These are phyloP conservation scores for Speoplatyrhinus poulsoni DNA, from an alignment of 2,113 vertebrate species.

Conservation along the genomic window DNA sequence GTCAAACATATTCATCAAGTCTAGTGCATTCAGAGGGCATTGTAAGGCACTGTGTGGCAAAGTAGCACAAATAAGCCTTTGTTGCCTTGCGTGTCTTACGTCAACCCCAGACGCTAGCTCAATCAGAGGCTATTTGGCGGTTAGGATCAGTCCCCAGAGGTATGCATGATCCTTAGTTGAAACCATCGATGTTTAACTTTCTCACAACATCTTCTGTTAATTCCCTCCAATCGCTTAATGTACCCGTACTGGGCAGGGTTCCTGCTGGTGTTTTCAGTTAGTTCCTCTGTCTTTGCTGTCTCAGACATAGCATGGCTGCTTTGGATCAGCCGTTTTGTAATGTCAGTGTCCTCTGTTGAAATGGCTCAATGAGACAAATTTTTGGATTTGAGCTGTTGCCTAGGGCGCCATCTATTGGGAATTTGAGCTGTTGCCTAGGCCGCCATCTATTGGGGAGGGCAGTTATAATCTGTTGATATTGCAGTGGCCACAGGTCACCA, in stretches of 20 bases:
- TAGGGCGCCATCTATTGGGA: too few species aligned
- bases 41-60: constrained; percentile 29
- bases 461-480: too few species aligned
- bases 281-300: constrained; percentile 12
- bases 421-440: too few species aligned
- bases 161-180: constrained; percentile 28
- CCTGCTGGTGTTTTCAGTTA: background rate
- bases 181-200: constrained; percentile 24
- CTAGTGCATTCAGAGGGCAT: constrained; percentile 29
- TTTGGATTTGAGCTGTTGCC: background rate
- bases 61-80: constrained; percentile 57
- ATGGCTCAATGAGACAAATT: background rate
- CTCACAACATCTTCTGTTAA: constrained; percentile 24
- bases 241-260: constrained; percentile 2
- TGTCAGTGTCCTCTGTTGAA: constrained; percentile 28
- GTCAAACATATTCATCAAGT: constrained; percentile 42
- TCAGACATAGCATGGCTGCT: constrained; percentile 20
- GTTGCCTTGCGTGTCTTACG: constrained; percentile 46
- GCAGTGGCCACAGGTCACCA: too few species aligned
- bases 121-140: constrained; percentile 15
- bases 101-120: constrained; percentile 45
- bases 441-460: too few species aligned
- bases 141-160: constrained; percentile 19
- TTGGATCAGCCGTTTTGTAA: constrained; percentile 24
- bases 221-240: constrained; percentile 9